Evolutionary conservation across 2,113 vertebrate species (phyloP).

Genomic region (Tachysurus vachellii): DNA sequence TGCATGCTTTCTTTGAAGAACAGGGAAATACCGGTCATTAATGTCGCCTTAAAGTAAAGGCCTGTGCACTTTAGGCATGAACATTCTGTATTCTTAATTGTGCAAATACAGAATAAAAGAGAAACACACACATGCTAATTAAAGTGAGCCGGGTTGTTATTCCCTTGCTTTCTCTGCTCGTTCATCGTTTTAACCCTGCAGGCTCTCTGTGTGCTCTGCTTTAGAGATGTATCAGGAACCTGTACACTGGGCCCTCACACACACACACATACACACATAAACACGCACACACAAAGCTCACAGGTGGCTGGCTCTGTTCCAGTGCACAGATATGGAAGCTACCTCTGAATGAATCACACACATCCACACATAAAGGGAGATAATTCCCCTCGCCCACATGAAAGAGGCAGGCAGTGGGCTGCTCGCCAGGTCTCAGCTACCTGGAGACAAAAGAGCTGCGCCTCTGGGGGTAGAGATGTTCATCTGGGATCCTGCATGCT

Average conservation of each 20-base stretch:
- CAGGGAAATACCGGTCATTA: constrained; percentile 73
- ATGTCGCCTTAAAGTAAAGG: constrained; percentile 68
- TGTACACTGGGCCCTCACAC: constrained; percentile 44
- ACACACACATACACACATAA: constrained; percentile 31
- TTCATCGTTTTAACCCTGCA: constrained; percentile 66
- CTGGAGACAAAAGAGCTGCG: constrained; percentile 76
- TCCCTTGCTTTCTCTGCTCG: constrained; percentile 53
- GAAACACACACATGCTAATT: constrained; percentile 56
- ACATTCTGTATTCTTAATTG: constrained; percentile 68
- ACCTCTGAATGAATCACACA: constrained; percentile 66
- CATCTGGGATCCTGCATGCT: constrained; percentile 76
- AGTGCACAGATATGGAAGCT: constrained; percentile 68
- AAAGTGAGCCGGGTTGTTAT: constrained; percentile 62
- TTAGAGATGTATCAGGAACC: constrained; percentile 45
- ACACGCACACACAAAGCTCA: constrained; percentile 54
- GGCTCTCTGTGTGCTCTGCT: constrained; percentile 45
- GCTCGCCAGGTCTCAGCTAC: constrained; percentile 72
- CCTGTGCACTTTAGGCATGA: constrained; percentile 61
- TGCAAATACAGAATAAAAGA: constrained; percentile 72
- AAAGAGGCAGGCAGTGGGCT: constrained; percentile 77
- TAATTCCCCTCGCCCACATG: constrained; percentile 79
- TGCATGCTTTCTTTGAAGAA: constrained; percentile 67
- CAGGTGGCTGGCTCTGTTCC: constrained; percentile 67
- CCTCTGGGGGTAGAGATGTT: constrained; percentile 77
- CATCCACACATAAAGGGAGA: constrained; percentile 59